Evolutionary conservation across 2,113 vertebrate species (phyloP), one percentile per base, ranked within the genome.

Genomic region (Sceloporus undulatus): DNA sequence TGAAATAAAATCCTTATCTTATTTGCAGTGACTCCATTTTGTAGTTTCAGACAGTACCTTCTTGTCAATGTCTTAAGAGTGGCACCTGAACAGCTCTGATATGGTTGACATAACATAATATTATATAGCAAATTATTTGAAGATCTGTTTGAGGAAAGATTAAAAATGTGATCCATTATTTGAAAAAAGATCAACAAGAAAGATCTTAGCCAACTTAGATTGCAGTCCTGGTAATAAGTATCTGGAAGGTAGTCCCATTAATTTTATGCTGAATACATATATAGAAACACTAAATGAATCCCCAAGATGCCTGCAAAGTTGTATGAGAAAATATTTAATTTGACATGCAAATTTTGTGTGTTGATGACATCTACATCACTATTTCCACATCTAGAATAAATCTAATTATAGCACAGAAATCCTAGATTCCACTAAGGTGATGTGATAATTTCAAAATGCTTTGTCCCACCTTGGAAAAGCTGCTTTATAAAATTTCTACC

Each of bases 1-100:
- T 90, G 89, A 73, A 94, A 93, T 91, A 90, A 94, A 94, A 86
- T 0, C 85, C 66, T 71, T 82, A 71, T 73, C 82, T 94, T 91
- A 91, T 87, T 86, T 68, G 1, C 40, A 87, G 68, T 52, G 82
- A 7, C 65, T 90, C 7, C 23, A 66, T 25, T 85, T 62, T 87
- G 74, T 62, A 85, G 79, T 21, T 62, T 90, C 48, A 52, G 34
- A 14, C 9, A 40, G 27, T 73, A 62, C 34, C 10, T 80, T 73
- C 56, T 65, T 23, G 23, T 86, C 59, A 59, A 76, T 19, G 34
- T n/a, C 7, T 23, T 76, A 70, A 18, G 0, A 0, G n/a, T 81
- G 11, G 42, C 48, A 71, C n/a, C 62, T 79, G 48, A 79, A 79
- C 56, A 68, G 40, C 4, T 87, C 56, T 75, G 25, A 5, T 59